A percentile compares a stretch with the other conserved stretches of the same genome.
Evolutionary conservation across 1,140 invertebrate species (phyloP).

Genomic region (Drosophila trapezifrons): DNA sequence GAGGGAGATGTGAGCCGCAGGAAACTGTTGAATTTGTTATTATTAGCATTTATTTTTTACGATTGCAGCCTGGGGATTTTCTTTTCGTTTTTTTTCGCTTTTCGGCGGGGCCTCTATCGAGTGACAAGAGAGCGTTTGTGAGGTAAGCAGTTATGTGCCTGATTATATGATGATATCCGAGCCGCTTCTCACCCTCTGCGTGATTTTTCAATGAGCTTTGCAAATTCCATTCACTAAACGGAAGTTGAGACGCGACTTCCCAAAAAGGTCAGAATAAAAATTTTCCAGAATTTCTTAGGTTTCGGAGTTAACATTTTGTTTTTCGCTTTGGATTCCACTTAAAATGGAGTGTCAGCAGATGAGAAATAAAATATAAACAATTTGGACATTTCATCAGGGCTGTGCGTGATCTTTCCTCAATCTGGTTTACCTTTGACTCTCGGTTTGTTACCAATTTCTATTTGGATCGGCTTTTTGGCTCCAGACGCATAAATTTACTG

Average conservation of each 20-base stretch:
- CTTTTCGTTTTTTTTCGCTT: constrained; percentile 5
- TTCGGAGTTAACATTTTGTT: constrained; percentile 8
- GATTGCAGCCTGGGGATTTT: constrained; percentile 43
- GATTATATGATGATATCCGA: constrained; percentile 57
- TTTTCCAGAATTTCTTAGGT: constrained; percentile 14
- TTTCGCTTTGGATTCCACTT: constrained; percentile 1
- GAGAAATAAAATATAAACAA: not conserved
- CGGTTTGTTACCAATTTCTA: constrained; percentile 15
- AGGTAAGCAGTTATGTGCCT: constrained; percentile 58
- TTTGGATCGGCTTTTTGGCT: too few species aligned
- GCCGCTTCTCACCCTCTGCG: constrained; percentile 29
- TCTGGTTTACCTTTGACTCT: constrained; percentile 21
- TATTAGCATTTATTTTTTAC: constrained; percentile 54
- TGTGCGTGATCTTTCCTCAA: constrained; percentile 14
- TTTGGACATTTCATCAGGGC: constrained; percentile 5
- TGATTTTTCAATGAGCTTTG: constrained; percentile 38
- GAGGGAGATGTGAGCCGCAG: constrained; percentile 33
- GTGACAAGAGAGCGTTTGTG: constrained; percentile 44
- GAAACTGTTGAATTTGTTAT: constrained; percentile 62
- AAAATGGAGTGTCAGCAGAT: constrained; percentile 8
- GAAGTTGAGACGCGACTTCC: constrained; percentile 40
- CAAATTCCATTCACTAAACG: constrained; percentile 59
- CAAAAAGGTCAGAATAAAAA: constrained; percentile 32
- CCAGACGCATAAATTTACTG: constrained; percentile 30
- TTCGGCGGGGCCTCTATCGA: constrained; percentile 41